These are phyloP conservation scores for Tragelaphus eurycerus DNA, from an alignment of 2,797 vertebrate genomes.

Conservation along the genomic window DNA sequence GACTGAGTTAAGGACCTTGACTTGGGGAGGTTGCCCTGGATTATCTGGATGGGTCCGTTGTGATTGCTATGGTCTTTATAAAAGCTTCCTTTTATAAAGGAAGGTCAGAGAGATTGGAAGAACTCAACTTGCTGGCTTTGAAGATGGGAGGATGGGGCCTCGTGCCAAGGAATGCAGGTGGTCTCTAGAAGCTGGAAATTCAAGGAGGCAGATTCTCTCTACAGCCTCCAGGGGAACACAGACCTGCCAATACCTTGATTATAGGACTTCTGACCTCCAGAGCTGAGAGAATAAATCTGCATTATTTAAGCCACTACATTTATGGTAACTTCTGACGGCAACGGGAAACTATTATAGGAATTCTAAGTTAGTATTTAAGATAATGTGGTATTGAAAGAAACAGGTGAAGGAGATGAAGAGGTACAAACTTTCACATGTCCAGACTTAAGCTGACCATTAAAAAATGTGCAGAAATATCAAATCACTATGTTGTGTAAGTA, in stretches of 20 bases:
- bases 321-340: background rate
- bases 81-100: background rate
- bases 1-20: background rate
- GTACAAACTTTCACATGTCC: background rate
- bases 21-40: background rate
- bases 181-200: background rate
- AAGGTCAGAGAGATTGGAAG: background rate
- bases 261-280: background rate
- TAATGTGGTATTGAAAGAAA: background rate
- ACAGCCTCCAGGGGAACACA: background rate
- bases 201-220: background rate
- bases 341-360: background rate
- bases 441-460: background rate
- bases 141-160: background rate
- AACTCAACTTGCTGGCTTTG: background rate
- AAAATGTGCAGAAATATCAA: background rate
- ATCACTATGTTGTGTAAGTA: background rate
- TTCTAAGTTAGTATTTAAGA: background rate
- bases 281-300: background rate
- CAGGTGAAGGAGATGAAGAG: background rate
- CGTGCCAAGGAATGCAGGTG: background rate
- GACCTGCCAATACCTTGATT: background rate
- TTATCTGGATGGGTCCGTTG: background rate
- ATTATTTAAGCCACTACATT: background rate
- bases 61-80: background rate